Evolutionary conservation across 2,797 vertebrate species (phyloP).

Genomic region (Ispidina picta): DNA sequence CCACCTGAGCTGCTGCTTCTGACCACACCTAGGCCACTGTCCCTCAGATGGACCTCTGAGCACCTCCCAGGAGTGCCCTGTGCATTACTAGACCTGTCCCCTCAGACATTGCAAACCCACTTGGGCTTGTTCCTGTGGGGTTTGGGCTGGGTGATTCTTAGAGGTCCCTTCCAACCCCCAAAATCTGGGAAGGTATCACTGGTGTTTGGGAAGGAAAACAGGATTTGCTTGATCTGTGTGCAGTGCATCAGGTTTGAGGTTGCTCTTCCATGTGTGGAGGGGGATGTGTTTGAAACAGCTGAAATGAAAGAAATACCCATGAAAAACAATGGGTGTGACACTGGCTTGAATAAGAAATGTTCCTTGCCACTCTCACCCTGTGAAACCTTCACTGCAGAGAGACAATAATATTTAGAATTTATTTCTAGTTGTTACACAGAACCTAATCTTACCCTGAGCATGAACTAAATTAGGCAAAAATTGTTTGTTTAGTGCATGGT

Average conservation of each 20-base stretch:
- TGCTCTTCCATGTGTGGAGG: background rate
- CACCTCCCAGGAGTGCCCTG: background rate
- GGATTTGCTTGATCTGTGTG: background rate
- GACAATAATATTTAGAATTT: background rate
- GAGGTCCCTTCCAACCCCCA: too few species aligned
- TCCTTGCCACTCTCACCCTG: background rate
- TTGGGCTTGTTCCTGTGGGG: too few species aligned
- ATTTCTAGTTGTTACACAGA: background rate
- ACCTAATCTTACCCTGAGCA: background rate
- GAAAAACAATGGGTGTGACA: background rate
- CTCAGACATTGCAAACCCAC: too few species aligned
- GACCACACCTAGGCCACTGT: background rate
- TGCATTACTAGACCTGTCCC: background rate
- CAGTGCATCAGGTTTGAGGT: background rate
- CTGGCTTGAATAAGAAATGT: background rate
- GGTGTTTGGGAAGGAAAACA: background rate
- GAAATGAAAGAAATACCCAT: background rate
- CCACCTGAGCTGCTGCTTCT: background rate
- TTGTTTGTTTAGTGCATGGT: background rate
- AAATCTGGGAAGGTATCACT: background rate
- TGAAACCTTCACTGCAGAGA: background rate
- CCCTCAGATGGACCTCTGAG: background rate
- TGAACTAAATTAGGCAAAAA: background rate
- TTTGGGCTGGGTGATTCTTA: too few species aligned
- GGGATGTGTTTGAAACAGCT: background rate